phyloP scores from a whole-genome alignment of 2,113 vertebrate species.

The Paedocypris sp. region DNA sequence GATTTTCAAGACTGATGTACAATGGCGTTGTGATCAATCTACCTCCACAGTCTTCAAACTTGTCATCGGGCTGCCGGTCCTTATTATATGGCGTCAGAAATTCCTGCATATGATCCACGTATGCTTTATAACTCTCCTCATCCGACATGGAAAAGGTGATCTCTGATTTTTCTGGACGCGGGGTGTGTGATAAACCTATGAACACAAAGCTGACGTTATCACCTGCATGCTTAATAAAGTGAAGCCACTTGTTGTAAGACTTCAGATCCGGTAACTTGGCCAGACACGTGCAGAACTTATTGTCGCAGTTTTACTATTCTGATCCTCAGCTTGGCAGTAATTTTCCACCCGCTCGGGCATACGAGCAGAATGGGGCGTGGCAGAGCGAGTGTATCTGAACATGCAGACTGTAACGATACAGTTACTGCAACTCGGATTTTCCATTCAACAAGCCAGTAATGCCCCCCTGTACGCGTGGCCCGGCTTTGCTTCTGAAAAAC shows the following conservation, averaged over 20 bases:
- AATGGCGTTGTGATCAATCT: slow-evolving; percentile 47
- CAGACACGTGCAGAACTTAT: slow-evolving; percentile 15
- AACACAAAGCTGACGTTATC: too few relatives aligned
- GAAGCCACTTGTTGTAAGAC: too few relatives aligned
- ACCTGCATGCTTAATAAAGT: too few relatives aligned
- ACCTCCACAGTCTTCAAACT: slow-evolving; percentile 73
- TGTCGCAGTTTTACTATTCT: slow-evolving; percentile 37
- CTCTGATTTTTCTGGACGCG: slow-evolving; percentile 65
- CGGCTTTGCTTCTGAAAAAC: neutral
- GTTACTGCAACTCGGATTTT: slow-evolving; percentile 16
- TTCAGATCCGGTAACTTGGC: too few relatives aligned
- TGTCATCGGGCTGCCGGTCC: slow-evolving; percentile 32
- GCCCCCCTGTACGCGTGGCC: neutral
- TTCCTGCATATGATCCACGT: slow-evolving; percentile 38
- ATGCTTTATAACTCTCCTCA: slow-evolving; percentile 26
- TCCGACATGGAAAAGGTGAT: slow-evolving; percentile 58
- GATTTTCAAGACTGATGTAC: too few relatives aligned
- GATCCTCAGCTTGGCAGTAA: slow-evolving; percentile 50
- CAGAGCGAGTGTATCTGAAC: slow-evolving; percentile 26
- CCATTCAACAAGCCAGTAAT: neutral
- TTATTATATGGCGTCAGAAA: slow-evolving; percentile 61
- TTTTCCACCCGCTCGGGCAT: slow-evolving; percentile 53
- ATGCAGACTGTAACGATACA: slow-evolving; percentile 32
- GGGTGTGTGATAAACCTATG: slow-evolving; percentile 63
- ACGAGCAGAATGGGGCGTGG: slow-evolving; percentile 45